Base-by-base conservation (phyloP, 1,140 invertebrate genomes). In the Lepidurus arcticus region DNA sequence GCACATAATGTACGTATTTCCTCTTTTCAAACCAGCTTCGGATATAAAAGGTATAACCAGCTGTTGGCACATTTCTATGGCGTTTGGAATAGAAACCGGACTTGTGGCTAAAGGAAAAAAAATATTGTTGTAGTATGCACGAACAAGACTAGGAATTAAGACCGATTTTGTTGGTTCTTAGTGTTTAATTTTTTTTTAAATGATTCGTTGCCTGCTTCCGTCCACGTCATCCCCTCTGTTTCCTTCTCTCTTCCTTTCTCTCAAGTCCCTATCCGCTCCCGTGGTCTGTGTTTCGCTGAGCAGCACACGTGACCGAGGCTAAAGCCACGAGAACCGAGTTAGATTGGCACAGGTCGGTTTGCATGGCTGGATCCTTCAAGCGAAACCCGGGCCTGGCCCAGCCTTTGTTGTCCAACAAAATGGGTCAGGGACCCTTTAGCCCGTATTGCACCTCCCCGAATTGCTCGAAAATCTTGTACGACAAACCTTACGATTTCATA, bases 401-500 rank as follows among this genome's bases (percentile, higher is more conserved):
- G 9, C 53, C 53, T 65, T 65, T 65, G 53, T 65, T 65, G 53
- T 65, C 53, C 53, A 65, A 65, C 53, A 65, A 65, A 65, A 65
- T 65, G 53, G 53, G 53, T 65, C 53, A 65, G 53, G 53, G 53
- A 65, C 53, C 53, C 53, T 65, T 65, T 65, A 65, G 53, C 53
- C 53, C 53, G 53, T 65, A 65, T 13, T 65, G 53, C 53, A 21
- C 53, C 53, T n/a, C n/a, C 34, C 53, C 53, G 53, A 65, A 65
- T 65, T 65, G 13, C 21, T 65, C 53, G 53, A 65, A 65, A 65
- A n/a, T 65, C 21, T 16, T 13, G 16, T 65, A 9, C 7, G 2
- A n/a, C 0, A 84, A 83, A 85, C 86, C 88, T 88, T 85, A 91
- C 90, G 90, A 90, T 90, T 88, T 85, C 91, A 90, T 86, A 90